Conservation (phyloP, 2,113 vertebrate species). For the Paralichthys olivaceus region DNA sequence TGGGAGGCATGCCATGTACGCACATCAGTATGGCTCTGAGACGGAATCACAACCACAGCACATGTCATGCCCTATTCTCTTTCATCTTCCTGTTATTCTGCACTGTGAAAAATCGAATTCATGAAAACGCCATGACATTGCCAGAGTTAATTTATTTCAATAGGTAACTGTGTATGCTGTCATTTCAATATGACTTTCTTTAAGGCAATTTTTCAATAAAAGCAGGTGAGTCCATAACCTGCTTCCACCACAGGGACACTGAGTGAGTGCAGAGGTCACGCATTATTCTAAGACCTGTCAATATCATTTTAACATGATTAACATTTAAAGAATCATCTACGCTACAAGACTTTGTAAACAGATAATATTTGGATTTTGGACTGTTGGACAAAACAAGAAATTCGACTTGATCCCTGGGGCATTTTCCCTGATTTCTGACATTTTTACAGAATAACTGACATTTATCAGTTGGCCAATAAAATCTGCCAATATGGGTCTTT, state of each 20-base stretch:
- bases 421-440: too few relatives aligned
- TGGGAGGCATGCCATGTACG: conserved; percentile 33
- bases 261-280: neutral
- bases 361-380: too few relatives aligned
- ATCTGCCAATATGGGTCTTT: too few relatives aligned
- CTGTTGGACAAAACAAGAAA: too few relatives aligned
- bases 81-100: conserved; percentile 81
- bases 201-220: too few relatives aligned
- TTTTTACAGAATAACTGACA: too few relatives aligned
- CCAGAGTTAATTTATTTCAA: neutral
- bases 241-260: neutral
- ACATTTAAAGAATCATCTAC: too few relatives aligned
- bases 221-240: neutral
- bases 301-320: too few relatives aligned
- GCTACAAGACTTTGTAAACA: too few relatives aligned
- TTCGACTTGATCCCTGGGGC: too few relatives aligned
- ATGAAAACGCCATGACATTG: conserved; percentile 23
- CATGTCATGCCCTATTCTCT: conserved; percentile 52
- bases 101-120: conserved; percentile 71
- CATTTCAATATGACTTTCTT: neutral
- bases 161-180: neutral
- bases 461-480: too few relatives aligned
- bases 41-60: conserved; percentile 37
- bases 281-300: too few relatives aligned
- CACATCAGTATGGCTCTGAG: conserved; percentile 32